Evolutionary conservation across 92 coral and sea anemone genomes (phyloP).

Genomic region (Porites rus): DNA sequence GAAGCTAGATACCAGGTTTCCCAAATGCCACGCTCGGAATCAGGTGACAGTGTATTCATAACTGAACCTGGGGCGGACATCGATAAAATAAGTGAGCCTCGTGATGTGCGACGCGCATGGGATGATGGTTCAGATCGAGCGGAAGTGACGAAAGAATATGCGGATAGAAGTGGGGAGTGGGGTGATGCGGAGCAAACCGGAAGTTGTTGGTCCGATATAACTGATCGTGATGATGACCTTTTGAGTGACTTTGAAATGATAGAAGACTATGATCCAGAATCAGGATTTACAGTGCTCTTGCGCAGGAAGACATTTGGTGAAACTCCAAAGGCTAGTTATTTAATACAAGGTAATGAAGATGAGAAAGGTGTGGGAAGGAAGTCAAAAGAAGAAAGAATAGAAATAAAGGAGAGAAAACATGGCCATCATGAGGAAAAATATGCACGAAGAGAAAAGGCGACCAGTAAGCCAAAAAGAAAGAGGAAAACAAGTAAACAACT

Average conservation of each 20-base stretch:
- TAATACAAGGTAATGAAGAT: slow-evolving; percentile 31
- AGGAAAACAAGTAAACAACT: background rate
- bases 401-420: background rate
- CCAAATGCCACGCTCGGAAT: slow-evolving; percentile 19
- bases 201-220: background rate
- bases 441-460: background rate
- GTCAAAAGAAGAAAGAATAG: background rate
- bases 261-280: slow-evolving; percentile 75
- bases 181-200: background rate
- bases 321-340: background rate
- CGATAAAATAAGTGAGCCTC: slow-evolving; percentile 42
- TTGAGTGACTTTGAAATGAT: slow-evolving; percentile 56
- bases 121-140: slow-evolving; percentile 33
- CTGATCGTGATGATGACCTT: slow-evolving; percentile 1
- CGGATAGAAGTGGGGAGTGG: slow-evolving; percentile 7
- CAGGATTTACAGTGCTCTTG: slow-evolving; percentile 60
- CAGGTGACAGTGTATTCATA: slow-evolving; percentile 53
- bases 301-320: slow-evolving; percentile 45
- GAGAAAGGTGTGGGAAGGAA: background rate
- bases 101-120: slow-evolving; percentile 60
- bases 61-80: slow-evolving; percentile 68
- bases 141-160: slow-evolving; percentile 26
- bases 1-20: slow-evolving; percentile 12
- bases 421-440: background rate
- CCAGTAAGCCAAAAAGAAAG: background rate